Evolutionary conservation across 2,888 invertebrate species (phyloP).

Genomic region (Nycteola revayana): DNA sequence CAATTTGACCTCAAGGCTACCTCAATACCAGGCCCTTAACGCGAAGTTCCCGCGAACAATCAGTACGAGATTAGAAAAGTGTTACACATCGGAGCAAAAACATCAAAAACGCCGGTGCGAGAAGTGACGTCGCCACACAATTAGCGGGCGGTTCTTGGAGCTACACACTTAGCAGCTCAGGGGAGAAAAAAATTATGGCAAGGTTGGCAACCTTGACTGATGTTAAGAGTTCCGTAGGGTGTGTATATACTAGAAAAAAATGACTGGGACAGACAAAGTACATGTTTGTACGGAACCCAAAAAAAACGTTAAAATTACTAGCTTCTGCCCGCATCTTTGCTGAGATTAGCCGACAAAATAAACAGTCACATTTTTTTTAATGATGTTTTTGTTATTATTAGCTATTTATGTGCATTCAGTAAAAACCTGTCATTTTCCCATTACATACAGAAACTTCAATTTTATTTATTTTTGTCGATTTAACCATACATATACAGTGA

Average conservation of each 20-base stretch:
- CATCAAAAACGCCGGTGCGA: constrained; percentile 55
- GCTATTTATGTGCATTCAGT: too few relatives aligned
- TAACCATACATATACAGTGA: too few relatives aligned
- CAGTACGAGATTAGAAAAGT: constrained; percentile 29
- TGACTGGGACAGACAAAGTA: too few relatives aligned
- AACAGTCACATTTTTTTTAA: too few relatives aligned
- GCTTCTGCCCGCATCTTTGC: too few relatives aligned
- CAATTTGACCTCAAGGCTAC: constrained; percentile 25
- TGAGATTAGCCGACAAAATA: too few relatives aligned
- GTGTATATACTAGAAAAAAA: not conserved
- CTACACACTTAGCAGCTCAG: constrained; percentile 23
- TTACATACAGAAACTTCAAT: too few relatives aligned
- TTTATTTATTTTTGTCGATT: too few relatives aligned
- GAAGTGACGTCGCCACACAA: constrained; percentile 39
- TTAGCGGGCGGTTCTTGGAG: constrained; percentile 56
- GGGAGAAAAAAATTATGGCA: constrained; percentile 25
- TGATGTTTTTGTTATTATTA: too few relatives aligned
- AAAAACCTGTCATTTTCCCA: too few relatives aligned
- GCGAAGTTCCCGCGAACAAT: constrained; percentile 29
- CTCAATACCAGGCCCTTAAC: constrained; percentile 28
- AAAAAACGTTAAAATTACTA: too few relatives aligned
- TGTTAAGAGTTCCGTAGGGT: constrained; percentile 24
- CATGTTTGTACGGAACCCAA: too few relatives aligned
- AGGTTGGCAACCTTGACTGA: constrained; percentile 3
- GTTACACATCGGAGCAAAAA: constrained; percentile 36